Evolutionary conservation across 2,888 invertebrate species (phyloP).

Genomic region (Campopleginae sp.): DNA sequence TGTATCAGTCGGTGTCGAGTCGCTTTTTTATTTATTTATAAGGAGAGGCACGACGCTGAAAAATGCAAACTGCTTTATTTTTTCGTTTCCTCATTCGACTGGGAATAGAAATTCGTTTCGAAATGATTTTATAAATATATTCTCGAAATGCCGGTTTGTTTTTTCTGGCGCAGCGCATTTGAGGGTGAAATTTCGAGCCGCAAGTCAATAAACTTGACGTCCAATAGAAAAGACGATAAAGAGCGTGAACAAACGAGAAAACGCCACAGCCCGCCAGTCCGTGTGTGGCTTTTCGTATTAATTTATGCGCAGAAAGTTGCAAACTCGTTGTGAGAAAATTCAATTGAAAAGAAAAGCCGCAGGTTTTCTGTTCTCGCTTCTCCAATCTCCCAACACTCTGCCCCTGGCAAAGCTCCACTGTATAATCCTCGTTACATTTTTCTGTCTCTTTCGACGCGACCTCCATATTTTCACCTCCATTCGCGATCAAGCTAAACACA

Average conservation of each 20-base stretch:
- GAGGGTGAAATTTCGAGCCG: not conserved
- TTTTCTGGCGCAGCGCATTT: not conserved
- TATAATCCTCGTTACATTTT: conserved; percentile 24
- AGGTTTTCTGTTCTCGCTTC: conserved; percentile 27
- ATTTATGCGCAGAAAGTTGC: conserved; percentile 37
- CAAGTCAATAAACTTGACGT: not conserved
- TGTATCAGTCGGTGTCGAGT: not conserved
- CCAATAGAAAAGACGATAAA: not conserved
- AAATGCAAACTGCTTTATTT: not conserved
- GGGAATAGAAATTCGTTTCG: not conserved
- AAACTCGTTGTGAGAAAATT: conserved; percentile 48
- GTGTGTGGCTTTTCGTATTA: not conserved
- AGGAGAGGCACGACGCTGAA: not conserved
- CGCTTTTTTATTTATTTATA: not conserved
- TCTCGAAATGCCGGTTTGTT: too few species aligned
- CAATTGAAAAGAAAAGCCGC: conserved; percentile 44
- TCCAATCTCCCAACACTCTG: conserved; percentile 38
- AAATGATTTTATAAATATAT: not conserved
- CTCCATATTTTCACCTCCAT: conserved; percentile 73
- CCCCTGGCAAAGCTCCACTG: conserved; percentile 51
- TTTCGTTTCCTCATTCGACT: not conserved
- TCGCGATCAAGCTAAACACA: conserved; percentile 49
- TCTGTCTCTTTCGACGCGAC: conserved; percentile 50
- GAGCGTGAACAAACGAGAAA: not conserved
- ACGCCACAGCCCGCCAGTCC: not conserved